phyloP scores from a whole-genome alignment of 2,113 vertebrate species.

The Pelusios castaneus region DNA sequence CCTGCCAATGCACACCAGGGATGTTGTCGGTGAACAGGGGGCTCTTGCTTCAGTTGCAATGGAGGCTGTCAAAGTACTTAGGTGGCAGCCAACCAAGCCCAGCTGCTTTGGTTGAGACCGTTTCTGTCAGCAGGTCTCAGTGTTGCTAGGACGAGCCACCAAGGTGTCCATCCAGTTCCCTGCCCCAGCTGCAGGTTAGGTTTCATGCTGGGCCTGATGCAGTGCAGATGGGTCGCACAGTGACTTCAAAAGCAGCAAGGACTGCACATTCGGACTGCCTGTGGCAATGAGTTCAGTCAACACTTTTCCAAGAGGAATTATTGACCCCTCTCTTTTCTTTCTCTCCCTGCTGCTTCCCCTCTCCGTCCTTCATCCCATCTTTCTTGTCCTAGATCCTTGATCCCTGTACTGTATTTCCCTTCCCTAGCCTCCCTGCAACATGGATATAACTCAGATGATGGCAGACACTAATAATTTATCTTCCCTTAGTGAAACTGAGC shows the following conservation, averaged over 20 bases:
- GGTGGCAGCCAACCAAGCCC: not conserved
- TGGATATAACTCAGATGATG: not conserved
- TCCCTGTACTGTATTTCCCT: not conserved
- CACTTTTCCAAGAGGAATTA: not conserved
- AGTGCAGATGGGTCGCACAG: not conserved
- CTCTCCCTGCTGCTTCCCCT: not conserved
- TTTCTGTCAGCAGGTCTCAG: not conserved
- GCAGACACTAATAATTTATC: not conserved
- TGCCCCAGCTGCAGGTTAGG: not conserved
- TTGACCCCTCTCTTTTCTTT: not conserved
- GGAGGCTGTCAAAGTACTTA: not conserved
- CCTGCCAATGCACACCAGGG: not conserved
- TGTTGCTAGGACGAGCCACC: not conserved
- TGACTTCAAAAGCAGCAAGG: not conserved
- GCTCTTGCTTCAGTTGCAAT: not conserved
- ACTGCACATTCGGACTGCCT: not conserved
- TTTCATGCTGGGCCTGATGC: not conserved
- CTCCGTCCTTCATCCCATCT: not conserved
- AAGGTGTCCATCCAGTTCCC: not conserved
- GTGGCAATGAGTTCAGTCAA: not conserved
- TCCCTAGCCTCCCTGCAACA: not conserved
- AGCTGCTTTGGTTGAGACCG: not conserved
- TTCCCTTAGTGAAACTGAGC: not conserved
- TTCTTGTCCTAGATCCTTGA: not conserved
- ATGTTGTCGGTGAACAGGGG: not conserved